Base-by-base conservation (phyloP, 2,797 vertebrate species). In the Lacerta agilis region DNA sequence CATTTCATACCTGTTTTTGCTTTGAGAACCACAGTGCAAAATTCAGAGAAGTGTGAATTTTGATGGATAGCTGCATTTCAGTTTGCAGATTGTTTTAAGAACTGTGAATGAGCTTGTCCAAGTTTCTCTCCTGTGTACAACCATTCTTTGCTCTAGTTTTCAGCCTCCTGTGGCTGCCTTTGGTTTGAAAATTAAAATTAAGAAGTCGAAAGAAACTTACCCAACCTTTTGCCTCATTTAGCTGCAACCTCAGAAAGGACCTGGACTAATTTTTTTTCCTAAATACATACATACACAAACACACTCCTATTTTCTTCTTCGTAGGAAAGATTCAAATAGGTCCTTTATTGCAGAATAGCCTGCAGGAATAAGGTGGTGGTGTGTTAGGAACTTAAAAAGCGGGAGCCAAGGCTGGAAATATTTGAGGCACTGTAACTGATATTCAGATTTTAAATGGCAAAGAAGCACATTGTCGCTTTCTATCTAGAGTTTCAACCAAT, bases 361-460 rank as follows among this genome's bases (percentile, higher is more conserved):
- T 81, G 90, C 86, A 91, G 93, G 94, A 95, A 92, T 89, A 95
- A 95, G 87, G 85, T 93, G 94, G 94, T 92, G 94, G 94, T 94
- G 88, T 88, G 90, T 95, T 93, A 92, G 94, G 93, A 94, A 94
- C 92, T 93, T 92, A 95, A 94, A 94, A 94, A 91, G 92, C 85
- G 92, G 91, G 86, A 91, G 87, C 94, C 91, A 91, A 95, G 92
- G 92, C 94, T 95, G 95, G 85, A 92, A 90, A 93, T 89, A 86
- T 91, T 94, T 94, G 92, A 78, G 88, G 94, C 95, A 93, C 89
- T 88, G 95, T 94, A 94, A 95, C 87, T 0, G 91, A 94, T 95
- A 94, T 79, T 86, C 90, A 94, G 90, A 91, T 91, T 94, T 93
- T 94, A 96, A 95, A 95, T 90, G 94, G 93, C 93, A 95, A 95